These are phyloP conservation scores for Ophiothrix spiculata DNA, from an alignment of 35 echinoderm and acorn worm genomes.

Conservation along the genomic window DNA sequence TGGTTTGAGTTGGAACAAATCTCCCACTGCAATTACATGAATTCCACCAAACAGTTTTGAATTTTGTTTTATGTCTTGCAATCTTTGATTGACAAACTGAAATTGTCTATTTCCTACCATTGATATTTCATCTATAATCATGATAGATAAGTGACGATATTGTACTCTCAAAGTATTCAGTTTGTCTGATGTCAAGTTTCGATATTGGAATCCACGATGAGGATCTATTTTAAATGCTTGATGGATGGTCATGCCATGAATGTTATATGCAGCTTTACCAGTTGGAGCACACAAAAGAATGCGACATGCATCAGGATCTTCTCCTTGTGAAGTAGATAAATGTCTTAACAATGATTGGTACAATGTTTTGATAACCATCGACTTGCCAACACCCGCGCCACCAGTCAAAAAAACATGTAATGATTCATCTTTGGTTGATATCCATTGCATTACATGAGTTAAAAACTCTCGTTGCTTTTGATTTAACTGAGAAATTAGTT, in stretches of 20 bases:
- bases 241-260: neutral
- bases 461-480: conserved; percentile 22
- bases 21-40: neutral
- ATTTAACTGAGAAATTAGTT: neutral
- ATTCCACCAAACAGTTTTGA: neutral
- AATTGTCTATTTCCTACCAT: conserved; percentile 15
- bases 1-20: neutral
- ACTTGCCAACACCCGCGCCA: conserved; percentile 30
- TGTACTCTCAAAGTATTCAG: conserved; percentile 2
- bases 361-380: neutral
- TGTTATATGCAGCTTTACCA: conserved; percentile 9
- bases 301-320: neutral
- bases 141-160: neutral
- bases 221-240: conserved; percentile 9
- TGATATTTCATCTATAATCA: conserved; percentile 22
- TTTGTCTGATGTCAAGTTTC: neutral
- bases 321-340: neutral
- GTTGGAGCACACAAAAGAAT: conserved; percentile 16
- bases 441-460: neutral
- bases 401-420: conserved; percentile 2
- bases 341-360: conserved; percentile 20
- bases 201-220: neutral
- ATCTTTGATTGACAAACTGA: conserved; percentile 6
- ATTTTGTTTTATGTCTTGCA: conserved; percentile 33
- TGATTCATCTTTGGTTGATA: neutral